phyloP scores from a whole-genome alignment of 2,113 vertebrate species.

The Trachemys scripta region DNA sequence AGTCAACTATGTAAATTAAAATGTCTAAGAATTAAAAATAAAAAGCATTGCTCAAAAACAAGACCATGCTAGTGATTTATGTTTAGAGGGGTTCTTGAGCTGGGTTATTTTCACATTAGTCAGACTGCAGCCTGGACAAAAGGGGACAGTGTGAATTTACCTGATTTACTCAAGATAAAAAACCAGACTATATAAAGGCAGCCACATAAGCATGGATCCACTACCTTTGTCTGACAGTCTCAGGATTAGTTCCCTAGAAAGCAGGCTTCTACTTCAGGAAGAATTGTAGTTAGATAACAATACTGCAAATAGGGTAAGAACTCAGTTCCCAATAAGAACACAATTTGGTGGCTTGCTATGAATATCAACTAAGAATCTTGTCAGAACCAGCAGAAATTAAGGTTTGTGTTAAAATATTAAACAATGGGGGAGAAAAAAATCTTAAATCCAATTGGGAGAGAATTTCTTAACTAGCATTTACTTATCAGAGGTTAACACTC shows the following conservation, averaged over 20 bases:
- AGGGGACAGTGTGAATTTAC: background rate
- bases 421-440: background rate
- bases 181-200: fast-evolving
- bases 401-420: background rate
- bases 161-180: background rate
- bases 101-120: background rate
- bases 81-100: background rate
- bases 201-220: background rate
- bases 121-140: background rate
- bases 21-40: background rate
- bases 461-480: slow-evolving; percentile 3
- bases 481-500: background rate
- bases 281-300: background rate
- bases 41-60: background rate
- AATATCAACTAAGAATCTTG: slow-evolving; percentile 2
- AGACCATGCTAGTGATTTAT: background rate
- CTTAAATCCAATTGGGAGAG: slow-evolving; percentile 24
- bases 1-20: background rate
- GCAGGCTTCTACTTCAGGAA: background rate
- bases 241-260: background rate
- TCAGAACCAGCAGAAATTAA: slow-evolving; percentile 47
- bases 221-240: background rate
- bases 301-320: background rate
- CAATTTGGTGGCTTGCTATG: background rate
- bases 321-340: background rate